These are phyloP conservation scores for Sylvia borin DNA, from an alignment of 2,797 vertebrate genomes.

Conservation along the genomic window DNA sequence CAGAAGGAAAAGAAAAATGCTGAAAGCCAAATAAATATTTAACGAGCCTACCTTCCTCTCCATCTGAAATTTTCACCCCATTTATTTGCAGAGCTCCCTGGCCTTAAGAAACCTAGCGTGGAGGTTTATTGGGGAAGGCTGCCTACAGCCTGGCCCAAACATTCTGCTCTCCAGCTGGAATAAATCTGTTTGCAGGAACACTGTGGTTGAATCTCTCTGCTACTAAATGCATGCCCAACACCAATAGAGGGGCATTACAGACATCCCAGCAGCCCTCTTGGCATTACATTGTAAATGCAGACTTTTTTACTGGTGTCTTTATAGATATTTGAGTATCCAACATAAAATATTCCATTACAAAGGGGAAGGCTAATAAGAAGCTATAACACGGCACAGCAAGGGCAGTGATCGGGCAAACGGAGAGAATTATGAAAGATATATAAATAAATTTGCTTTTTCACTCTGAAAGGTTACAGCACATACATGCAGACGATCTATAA, in stretches of 20 bases:
- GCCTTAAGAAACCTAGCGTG: not conserved
- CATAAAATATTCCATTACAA: slow-evolving; percentile 67
- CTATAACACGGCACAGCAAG: slow-evolving; percentile 48
- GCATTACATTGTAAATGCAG: not conserved
- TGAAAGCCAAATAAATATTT: slow-evolving; percentile 17
- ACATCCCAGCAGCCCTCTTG: not conserved
- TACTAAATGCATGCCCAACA: not conserved
- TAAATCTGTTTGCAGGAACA: slow-evolving; percentile 8
- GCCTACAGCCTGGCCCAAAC: not conserved
- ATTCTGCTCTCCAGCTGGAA: not conserved
- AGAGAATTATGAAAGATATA: slow-evolving; percentile 41
- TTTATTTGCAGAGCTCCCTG: not conserved
- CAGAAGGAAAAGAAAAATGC: not conserved
- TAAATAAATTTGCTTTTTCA: slow-evolving; percentile 55
- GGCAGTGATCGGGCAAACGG: slow-evolving; percentile 23
- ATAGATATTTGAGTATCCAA: slow-evolving; percentile 54
- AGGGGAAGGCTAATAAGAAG: slow-evolving; percentile 57
- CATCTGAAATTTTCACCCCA: not conserved
- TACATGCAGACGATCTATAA: not conserved
- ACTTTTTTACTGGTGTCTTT: slow-evolving; percentile 50
- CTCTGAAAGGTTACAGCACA: slow-evolving; percentile 44
- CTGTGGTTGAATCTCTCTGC: not conserved
- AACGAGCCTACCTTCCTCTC: not conserved
- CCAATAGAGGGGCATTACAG: not conserved
- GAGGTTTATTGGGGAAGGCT: not conserved